Percentiles rank a stretch among this genome's conserved stretches.
Evolutionary conservation across 2,888 invertebrate species (phyloP).

Genomic region (Clunio marinus): DNA sequence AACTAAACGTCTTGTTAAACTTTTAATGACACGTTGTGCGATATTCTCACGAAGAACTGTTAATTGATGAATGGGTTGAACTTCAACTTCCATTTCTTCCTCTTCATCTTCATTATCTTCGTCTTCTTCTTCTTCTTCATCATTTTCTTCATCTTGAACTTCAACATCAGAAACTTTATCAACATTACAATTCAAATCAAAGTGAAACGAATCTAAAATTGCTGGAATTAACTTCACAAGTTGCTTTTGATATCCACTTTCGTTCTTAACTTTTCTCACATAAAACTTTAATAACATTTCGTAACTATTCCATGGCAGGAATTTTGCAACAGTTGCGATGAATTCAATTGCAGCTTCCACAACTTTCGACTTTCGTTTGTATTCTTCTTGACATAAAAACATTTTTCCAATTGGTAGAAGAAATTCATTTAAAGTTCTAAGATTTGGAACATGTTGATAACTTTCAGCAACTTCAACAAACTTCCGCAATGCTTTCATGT

Average conservation of each 20-base stretch:
- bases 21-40: conserved; percentile 70
- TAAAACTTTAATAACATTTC: conserved; percentile 76
- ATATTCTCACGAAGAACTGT: conserved; percentile 63
- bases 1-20: conserved; percentile 66
- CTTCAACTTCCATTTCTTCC: conserved; percentile 47
- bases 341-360: conserved; percentile 71
- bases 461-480: conserved; percentile 65
- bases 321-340: conserved; percentile 53
- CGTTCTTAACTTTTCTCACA: conserved; percentile 60
- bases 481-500: conserved; percentile 75
- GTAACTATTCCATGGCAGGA: conserved; percentile 88
- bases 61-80: conserved; percentile 48
- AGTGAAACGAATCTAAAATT: conserved; percentile 88
- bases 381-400: conserved; percentile 74
- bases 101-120: conserved; percentile 50
- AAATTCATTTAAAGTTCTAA: conserved; percentile 74
- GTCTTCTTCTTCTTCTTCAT: conserved; percentile 45
- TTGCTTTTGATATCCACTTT: conserved; percentile 76
- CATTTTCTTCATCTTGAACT: conserved; percentile 49
- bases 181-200: conserved; percentile 69
- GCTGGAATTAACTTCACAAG: conserved; percentile 70
- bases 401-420: conserved; percentile 77
- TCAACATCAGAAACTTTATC: conserved; percentile 43
- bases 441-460: conserved; percentile 58
- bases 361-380: conserved; percentile 70